Conservation (phyloP, 1,140 invertebrate species). For the Drosophila kepulauana region DNA sequence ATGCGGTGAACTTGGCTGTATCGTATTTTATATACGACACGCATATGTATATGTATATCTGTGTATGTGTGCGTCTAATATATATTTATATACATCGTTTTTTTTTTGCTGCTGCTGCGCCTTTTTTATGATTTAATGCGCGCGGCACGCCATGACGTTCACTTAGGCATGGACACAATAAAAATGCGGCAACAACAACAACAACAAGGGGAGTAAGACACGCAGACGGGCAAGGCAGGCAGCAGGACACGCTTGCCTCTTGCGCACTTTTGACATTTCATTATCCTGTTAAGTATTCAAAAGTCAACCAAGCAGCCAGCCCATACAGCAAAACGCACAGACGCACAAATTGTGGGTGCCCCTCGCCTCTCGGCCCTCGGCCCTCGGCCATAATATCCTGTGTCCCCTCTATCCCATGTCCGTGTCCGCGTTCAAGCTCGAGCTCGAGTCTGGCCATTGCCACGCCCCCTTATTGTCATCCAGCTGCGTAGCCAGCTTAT, state of each 20-base stretch:
- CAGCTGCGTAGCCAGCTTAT: conserved; percentile 74
- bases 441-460: conserved; percentile 44
- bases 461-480: conserved; percentile 40
- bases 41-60: conserved; percentile 7
- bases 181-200: conserved; percentile 59
- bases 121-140: conserved; percentile 80
- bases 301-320: conserved; percentile 72
- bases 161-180: conserved; percentile 78
- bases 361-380: not conserved
- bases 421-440: conserved; percentile 6
- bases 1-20: conserved; percentile 58
- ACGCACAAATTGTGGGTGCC: conserved; percentile 50
- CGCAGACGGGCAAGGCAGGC: not conserved
- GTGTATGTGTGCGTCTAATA: conserved; percentile 7
- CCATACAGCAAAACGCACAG: conserved; percentile 36
- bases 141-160: conserved; percentile 79
- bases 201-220: conserved; percentile 26
- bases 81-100: conserved; percentile 20
- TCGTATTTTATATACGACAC: conserved; percentile 10
- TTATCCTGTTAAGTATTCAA: conserved; percentile 84
- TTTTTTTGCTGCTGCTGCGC: conserved; percentile 14
- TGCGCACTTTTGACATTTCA: conserved; percentile 82
- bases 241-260: conserved; percentile 65
- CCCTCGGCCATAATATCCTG: conserved; percentile 1
- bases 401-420: not conserved